These are phyloP conservation scores for Ferrisia virgata DNA, from an alignment of 2,888 invertebrate genomes.

Conservation along the genomic window DNA sequence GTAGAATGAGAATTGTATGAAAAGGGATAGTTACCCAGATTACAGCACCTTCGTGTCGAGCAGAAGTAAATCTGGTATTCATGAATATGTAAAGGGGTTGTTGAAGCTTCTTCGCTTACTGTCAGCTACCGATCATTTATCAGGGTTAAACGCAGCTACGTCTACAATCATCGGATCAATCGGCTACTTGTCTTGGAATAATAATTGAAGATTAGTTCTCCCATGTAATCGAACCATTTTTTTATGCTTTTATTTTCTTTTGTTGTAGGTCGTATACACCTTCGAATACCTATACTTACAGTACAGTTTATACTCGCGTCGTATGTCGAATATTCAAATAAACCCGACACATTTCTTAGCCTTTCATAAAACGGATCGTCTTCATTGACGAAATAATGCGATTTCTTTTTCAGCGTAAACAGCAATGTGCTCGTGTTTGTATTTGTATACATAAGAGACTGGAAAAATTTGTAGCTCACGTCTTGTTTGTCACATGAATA, in stretches of 20 bases:
- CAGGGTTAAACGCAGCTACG: constrained; percentile 45
- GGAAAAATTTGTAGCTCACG: no score
- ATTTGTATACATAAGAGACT: no score
- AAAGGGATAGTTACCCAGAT: constrained; percentile 39
- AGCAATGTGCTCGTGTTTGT: neutral
- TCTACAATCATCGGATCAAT: constrained; percentile 45
- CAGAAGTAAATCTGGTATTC: constrained; percentile 44
- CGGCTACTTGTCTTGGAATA: constrained; percentile 45
- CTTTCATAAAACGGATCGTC: neutral
- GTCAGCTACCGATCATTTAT: constrained; percentile 42
- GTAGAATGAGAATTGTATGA: neutral
- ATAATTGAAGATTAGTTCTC: constrained; percentile 42
- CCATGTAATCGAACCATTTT: constrained; percentile 36
- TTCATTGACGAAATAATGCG: neutral
- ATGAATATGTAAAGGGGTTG: constrained; percentile 45
- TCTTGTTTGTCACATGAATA: no score
- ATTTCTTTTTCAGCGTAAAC: neutral
- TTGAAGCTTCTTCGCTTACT: constrained; percentile 41
- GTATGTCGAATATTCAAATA: neutral
- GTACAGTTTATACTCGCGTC: neutral
- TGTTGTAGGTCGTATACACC: neutral
- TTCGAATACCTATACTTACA: no score
- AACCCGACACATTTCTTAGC: neutral
- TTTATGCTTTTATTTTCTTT: neutral
- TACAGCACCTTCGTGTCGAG: constrained; percentile 43